Evolutionary conservation across 2,797 vertebrate species (phyloP), one percentile per base, ranked within the genome.

Genomic region (Tamandua tetradactyla): DNA sequence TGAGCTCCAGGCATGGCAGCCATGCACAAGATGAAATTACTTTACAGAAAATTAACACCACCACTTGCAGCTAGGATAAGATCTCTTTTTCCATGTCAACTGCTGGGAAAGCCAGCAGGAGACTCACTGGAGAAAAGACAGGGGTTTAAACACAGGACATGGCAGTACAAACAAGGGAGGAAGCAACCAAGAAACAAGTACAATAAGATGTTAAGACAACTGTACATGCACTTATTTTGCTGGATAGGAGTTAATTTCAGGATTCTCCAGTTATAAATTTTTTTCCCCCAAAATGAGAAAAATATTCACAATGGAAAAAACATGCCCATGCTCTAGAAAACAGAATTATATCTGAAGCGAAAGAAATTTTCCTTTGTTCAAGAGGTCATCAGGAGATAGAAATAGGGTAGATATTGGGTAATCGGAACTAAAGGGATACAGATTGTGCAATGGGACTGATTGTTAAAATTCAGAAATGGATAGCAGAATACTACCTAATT

Each of bases 1-100:
- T 84, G 69, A 61, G 93, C 84, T 97, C 96, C 95, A 91, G 89
- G 86, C 96, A 93, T 49, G 92, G 96, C 13, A 89, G 94, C 86
- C 96, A 87, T 44, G 85, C 94, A 94, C 83, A 96, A 96, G 96
- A 37, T 55, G 89, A 97, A 96, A 96, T 97, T 96, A 98, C 20
- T 92, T 86, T 97, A 85, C 7, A 97, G 94, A 95, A 96, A 97
- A 97, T 87, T 97, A 96, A 96, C 75, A 96, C 59, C 71, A 69
- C 47, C 18, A 40, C 44, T 94, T 64, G 83, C 47, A 93, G 52
- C 71, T 85, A 76, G 55, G 75, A 85, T 87, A 93, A 86, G 91
- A 96, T 32, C 37, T 83, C 76, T 90, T 88, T 94, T 94, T 76
- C 81, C 3, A 3, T 78, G 0, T 95, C 74, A 96, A 96, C 64